These are phyloP conservation scores for Liopterus haemorrhoidalis DNA, from an alignment of 2,888 invertebrate species.

Conservation along the genomic window DNA sequence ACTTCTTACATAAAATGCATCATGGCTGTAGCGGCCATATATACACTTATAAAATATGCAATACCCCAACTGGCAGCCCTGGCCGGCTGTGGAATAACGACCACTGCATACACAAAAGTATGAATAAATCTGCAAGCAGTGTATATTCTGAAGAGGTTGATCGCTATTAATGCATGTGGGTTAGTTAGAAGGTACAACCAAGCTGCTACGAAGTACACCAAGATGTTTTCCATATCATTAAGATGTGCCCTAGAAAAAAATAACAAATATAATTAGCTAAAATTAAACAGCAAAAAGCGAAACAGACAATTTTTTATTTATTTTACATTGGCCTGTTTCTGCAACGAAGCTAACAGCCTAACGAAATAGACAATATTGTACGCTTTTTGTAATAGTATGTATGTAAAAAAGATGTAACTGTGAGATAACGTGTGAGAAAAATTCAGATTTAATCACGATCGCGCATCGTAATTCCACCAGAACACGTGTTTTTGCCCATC, in stretches of 20 bases:
- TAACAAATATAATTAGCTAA: constrained; percentile 7
- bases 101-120: constrained; percentile 58
- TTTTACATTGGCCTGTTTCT: no score
- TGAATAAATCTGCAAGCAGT: constrained; percentile 54
- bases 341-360: background rate
- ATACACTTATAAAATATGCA: constrained; percentile 11
- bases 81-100: constrained; percentile 53
- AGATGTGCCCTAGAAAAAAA: constrained; percentile 54
- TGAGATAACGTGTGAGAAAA: no score
- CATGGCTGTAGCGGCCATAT: constrained; percentile 7
- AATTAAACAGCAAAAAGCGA: no score
- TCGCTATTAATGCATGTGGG: constrained; percentile 50
- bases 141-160: constrained; percentile 53
- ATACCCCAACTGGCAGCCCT: constrained; percentile 8
- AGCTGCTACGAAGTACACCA: constrained; percentile 57
- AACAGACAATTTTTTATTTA: no score
- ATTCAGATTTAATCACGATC: no score
- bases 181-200: constrained; percentile 56
- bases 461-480: no score
- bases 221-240: constrained; percentile 69
- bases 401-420: background rate
- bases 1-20: constrained; percentile 11
- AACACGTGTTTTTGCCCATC: no score
- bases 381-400: background rate
- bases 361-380: no score